Evolutionary conservation across 2,888 invertebrate genomes (phyloP), one percentile per base, ranked within the genome.

Genomic region (Euproctis similis): DNA sequence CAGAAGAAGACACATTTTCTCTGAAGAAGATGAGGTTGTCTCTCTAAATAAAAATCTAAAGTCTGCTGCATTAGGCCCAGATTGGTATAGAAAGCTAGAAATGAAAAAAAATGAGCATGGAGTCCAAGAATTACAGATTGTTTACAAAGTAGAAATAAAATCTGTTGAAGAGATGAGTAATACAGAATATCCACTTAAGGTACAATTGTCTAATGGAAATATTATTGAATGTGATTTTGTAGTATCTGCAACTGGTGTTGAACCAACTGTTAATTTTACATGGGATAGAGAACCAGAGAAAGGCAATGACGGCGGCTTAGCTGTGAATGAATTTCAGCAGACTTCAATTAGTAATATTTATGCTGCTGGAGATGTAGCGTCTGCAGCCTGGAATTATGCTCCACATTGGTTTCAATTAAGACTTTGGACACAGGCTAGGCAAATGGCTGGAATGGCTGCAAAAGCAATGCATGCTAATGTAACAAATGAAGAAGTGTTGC

Each of bases 361-460:
- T 86, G 98, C 98, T 5, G 98, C 97, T 24, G 99, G 99, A 1
- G 99, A 99, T 87, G 92, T 95, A 4, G 97, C 97, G 54, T 86
- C 87, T 42, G 91, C 94, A n/a, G 81, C 82, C 16, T 98, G 97
- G 97, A 62, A 81, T 4, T 63, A 84, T 36, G 89, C 94, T 0
- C 80, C 87, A 12, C 92, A 95, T 59, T 97, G 97, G 97, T 93
- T 95, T 67, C 94, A 97, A 84, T 94, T 98, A 91, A 88, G 96
- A 34, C 75, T 99, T 17, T 99, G 99, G 99, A 96, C 97, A 1
- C 99, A 99, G 77, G 99, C 98, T 0, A 85, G 97, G 30, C 97
- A 98, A 76, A 98, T 98, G 97, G 99, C 98, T 6, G 88, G 89
- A 30, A 97, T 95, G 86, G 96, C 95, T 12, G 98, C 96, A 0